phyloP scores from a whole-genome alignment of 1,140 invertebrate genomes.

The Drosophila pseudoananassae region DNA sequence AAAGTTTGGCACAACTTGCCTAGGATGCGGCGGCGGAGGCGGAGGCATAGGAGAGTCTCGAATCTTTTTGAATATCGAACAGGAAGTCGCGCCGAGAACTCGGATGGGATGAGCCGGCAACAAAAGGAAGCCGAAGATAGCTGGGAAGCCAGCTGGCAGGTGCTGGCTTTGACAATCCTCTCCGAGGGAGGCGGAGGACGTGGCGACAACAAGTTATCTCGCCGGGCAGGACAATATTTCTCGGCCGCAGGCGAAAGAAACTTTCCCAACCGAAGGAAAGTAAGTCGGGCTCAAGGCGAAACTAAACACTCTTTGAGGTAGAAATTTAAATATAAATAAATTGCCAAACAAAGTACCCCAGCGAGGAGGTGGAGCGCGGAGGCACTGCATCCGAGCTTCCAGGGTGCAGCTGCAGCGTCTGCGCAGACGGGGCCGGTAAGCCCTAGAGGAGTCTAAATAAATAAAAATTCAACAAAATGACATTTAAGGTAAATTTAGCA shows the following conservation, averaged over 20 bases:
- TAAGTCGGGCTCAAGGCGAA: slow-evolving; percentile 65
- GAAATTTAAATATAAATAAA: slow-evolving; percentile 82
- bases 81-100: slow-evolving; percentile 50
- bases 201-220: slow-evolving; percentile 50
- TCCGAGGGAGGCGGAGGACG: background rate
- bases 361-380: slow-evolving; percentile 24
- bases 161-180: slow-evolving; percentile 50
- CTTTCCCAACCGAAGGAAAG: slow-evolving; percentile 55
- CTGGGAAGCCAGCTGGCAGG: slow-evolving; percentile 32
- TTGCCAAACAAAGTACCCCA: slow-evolving; percentile 74
- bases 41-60: slow-evolving; percentile 1
- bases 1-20: slow-evolving; percentile 68
- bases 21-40: slow-evolving; percentile 1
- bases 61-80: slow-evolving; percentile 59
- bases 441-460: slow-evolving; percentile 68
- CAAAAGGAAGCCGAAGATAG: slow-evolving; percentile 2
- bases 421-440: slow-evolving; percentile 1
- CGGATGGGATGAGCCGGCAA: slow-evolving; percentile 9
- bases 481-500: slow-evolving; percentile 71
- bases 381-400: background rate
- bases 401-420: slow-evolving; percentile 47
- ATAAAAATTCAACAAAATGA: slow-evolving; percentile 79
- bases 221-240: slow-evolving; percentile 52
- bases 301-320: slow-evolving; percentile 78
- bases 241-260: slow-evolving; percentile 50